These are phyloP conservation scores for Helicoverpa armigera DNA, from an alignment of 1,140 invertebrate genomes.

Conservation along the genomic window DNA sequence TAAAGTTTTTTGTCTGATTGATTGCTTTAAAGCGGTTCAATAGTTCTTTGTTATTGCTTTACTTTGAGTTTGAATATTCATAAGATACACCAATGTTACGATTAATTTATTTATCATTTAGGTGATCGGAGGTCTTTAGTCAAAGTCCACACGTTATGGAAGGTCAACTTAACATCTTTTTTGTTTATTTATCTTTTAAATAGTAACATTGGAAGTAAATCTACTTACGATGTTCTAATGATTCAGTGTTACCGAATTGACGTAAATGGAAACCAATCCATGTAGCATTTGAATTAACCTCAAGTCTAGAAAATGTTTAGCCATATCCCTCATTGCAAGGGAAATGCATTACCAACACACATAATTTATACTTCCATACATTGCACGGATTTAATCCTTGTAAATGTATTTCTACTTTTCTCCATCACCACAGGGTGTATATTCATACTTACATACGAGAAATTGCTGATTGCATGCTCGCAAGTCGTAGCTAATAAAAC, in stretches of 20 bases:
- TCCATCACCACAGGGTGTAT: background rate
- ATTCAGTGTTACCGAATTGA: too few species aligned
- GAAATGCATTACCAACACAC: slow-evolving; percentile 10
- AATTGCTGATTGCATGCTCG: slow-evolving; percentile 20
- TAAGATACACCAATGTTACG: background rate
- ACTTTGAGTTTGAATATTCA: slow-evolving; percentile 17
- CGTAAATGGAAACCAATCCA: background rate
- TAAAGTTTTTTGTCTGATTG: background rate
- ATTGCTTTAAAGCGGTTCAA: background rate
- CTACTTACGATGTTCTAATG: too few species aligned
- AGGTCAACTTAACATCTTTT: too few species aligned
- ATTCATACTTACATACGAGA: background rate
- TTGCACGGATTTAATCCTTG: background rate
- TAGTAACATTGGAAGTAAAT: background rate
- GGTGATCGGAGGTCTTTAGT: background rate
- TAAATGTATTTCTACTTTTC: background rate
- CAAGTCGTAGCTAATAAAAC: background rate
- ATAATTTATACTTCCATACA: slow-evolving; percentile 31
- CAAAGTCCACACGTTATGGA: too few species aligned
- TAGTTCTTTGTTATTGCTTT: slow-evolving; percentile 20
- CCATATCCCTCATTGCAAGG: slow-evolving; percentile 36
- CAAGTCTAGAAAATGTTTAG: background rate
- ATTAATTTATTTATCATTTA: slow-evolving; percentile 14
- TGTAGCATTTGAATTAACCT: background rate
- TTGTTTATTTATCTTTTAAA: background rate